phyloP scores from a whole-genome alignment of 2,888 invertebrate species.

The Cephus nigrinus region DNA sequence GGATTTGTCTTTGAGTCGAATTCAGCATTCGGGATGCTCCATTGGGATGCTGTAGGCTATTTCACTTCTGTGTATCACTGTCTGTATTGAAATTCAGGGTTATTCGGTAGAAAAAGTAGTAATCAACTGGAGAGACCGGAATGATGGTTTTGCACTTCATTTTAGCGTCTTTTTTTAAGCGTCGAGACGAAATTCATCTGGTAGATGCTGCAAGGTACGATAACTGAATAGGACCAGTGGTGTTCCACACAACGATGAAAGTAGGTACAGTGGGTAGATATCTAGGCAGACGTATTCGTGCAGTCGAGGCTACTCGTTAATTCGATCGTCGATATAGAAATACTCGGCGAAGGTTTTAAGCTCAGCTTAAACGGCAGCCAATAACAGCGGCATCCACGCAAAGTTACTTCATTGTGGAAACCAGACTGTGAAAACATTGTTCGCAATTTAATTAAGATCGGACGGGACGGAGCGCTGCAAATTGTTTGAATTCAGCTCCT shows the following conservation, averaged over 20 bases:
- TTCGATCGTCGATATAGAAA: slow-evolving; percentile 11
- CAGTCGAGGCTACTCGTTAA: neutral
- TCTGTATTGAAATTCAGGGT: neutral
- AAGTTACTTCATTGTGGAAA: slow-evolving; percentile 15
- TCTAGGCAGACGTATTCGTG: neutral
- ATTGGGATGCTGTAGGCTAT: neutral
- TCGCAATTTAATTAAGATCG: slow-evolving; percentile 24
- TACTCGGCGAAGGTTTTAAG: slow-evolving; percentile 3
- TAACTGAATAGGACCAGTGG: neutral
- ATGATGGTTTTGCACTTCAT: neutral
- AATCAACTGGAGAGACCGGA: neutral
- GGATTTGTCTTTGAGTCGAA: slow-evolving; percentile 3
- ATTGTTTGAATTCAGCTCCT: slow-evolving; percentile 9
- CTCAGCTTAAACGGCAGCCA: slow-evolving; percentile 3
- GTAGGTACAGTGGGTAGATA: neutral
- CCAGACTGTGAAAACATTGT: slow-evolving; percentile 17
- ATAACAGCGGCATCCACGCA: slow-evolving; percentile 3
- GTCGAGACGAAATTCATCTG: neutral
- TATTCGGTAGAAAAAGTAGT: neutral
- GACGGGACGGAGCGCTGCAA: slow-evolving; percentile 4
- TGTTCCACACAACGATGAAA: neutral
- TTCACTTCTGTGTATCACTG: neutral
- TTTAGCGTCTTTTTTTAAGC: neutral
- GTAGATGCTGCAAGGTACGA: neutral
- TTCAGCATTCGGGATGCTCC: neutral